Evolutionary conservation across 2,113 vertebrate species (phyloP), one percentile per base, ranked within the genome.

Genomic region (Nasalis larvatus): DNA sequence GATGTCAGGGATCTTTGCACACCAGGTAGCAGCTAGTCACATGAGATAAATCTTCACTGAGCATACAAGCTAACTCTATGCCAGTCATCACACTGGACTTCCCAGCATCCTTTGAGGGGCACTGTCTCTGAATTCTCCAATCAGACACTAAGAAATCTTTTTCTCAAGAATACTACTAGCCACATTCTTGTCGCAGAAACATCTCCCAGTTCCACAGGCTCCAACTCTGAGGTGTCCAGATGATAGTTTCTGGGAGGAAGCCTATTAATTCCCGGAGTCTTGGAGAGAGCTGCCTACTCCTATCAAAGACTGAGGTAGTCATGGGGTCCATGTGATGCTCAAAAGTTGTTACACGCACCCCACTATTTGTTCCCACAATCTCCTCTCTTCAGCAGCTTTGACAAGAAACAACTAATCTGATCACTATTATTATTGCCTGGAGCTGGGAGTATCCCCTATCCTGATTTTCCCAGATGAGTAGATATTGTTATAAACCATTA

Each of bases 361-460:
- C 14, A n/a, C 49, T 77, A 35, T 83, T 60, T 78, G 45, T 78
- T 27, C 58, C 85, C 2, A 58, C 2, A 0, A 30, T 91, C 63
- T 95, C 45, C 23, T 97, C 89, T 95, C 56, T 85, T 88, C 10
- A 83, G 69, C 25, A 66, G 11, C 49, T 88, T 86, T 45, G 35
- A 92, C 66, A 92, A 86, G 74, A 89, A 86, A 73, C 6, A 73
- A 18, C 84, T 40, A 92, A 94, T 77, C 78, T 89, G 32, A 86
- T 69, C 68, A 60, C 54, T 21, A 52, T 68, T n/a, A 86, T 69
- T 82, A 69, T 88, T 60, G 35, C 42, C 32, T 40, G 88, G 86
- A 82, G n/a, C 42, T 42, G 37, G 23, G 25, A 85, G 25, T 54
- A 25, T 78, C 23, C 7, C 14, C 58, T 91, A 80, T 81, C 42